Conservation (phyloP, 2,888 invertebrate genomes). For the Lycocerus yunnanus region DNA sequence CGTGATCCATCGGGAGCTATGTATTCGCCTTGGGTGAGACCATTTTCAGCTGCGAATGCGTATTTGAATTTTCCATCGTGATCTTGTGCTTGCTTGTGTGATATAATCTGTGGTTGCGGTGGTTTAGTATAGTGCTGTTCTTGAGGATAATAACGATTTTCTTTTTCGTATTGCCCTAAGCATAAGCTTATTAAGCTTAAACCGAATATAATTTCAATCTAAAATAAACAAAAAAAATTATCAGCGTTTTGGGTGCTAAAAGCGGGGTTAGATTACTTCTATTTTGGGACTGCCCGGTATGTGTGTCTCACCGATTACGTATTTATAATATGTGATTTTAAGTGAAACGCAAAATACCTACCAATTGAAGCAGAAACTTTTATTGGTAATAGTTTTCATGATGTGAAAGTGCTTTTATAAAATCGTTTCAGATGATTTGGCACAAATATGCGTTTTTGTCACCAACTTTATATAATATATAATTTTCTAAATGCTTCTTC, state of each 20-base stretch:
- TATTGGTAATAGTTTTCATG: not conserved
- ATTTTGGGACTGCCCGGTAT: not conserved
- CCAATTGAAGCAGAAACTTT: conserved; percentile 9
- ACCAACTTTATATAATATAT: not conserved
- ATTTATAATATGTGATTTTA: not conserved
- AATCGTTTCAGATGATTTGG: conserved; percentile 12
- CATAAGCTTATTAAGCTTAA: not conserved
- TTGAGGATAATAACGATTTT: conserved; percentile 16
- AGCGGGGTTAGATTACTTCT: no score
- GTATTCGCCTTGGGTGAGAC: conserved; percentile 68
- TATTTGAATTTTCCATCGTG: conserved; percentile 71
- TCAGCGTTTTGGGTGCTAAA: no score
- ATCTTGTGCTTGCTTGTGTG: conserved; percentile 66
- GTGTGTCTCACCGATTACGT: no score
- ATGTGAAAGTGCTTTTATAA: conserved; percentile 3
- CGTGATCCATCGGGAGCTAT: conserved; percentile 71
- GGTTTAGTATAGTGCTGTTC: conserved; percentile 32
- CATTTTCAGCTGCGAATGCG: conserved; percentile 72
- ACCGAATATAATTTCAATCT: not conserved
- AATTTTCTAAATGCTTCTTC: not conserved
- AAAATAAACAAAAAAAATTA: not conserved
- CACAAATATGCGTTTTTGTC: conserved; percentile 3
- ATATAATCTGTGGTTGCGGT: conserved; percentile 60
- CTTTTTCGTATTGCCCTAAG: not conserved
- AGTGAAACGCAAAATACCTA: not conserved